A percentile compares a stretch with the other conserved stretches of the same genome.
phyloP scores from a whole-genome alignment of 2,888 invertebrate species.

The Ommatoiulus sabulosus region DNA sequence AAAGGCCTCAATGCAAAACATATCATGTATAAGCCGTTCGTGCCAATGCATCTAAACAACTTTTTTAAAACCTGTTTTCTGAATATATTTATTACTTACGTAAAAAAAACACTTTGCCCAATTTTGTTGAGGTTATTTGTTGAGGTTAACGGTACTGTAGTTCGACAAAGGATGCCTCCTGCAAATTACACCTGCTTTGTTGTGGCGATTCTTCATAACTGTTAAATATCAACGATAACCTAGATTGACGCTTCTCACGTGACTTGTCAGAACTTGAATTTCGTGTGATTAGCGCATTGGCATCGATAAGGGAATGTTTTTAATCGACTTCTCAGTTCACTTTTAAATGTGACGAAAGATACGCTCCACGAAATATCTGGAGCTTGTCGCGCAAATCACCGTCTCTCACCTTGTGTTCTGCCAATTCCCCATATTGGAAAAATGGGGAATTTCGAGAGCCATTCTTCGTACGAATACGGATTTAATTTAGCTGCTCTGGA shows the following conservation, averaged over 20 bases:
- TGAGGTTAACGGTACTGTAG: neutral
- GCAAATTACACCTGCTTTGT: neutral
- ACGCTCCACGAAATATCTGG: neutral
- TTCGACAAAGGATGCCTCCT: neutral
- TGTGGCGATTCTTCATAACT: neutral
- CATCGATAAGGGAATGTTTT: neutral
- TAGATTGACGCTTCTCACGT: neutral
- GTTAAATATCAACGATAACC: constrained; percentile 6
- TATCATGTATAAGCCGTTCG: neutral
- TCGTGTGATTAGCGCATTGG: neutral
- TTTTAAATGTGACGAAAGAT: constrained; percentile 21
- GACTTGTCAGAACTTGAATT: neutral
- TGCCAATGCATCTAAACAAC: neutral
- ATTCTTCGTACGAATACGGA: constrained; percentile 26
- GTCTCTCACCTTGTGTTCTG: neutral
- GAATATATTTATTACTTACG: neutral
- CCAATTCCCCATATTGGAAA: neutral
- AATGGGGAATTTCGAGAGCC: constrained; percentile 54
- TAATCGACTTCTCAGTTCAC: neutral
- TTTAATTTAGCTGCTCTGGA: constrained; percentile 15
- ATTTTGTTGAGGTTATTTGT: neutral
- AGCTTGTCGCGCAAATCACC: neutral
- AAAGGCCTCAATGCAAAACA: neutral
- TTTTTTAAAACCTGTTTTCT: neutral
- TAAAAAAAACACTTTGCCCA: neutral